Evolutionary conservation across 2,797 vertebrate genomes (phyloP).

Genomic region (Parauchenoglanis ngamensis): DNA sequence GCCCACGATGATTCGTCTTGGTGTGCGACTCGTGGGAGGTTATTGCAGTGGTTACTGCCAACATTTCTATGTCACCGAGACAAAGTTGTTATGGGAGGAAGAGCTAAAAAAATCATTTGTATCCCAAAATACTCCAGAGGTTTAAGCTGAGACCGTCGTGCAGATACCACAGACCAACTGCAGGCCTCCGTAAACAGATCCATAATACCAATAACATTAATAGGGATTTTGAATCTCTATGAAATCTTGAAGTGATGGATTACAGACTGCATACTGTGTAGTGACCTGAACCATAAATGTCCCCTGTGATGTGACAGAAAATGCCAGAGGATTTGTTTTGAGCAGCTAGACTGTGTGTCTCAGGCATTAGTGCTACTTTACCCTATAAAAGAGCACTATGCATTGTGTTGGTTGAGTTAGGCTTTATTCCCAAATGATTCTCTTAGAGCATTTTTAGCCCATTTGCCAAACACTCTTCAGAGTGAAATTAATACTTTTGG

Average conservation of each 20-base stretch:
- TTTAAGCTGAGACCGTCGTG: background rate
- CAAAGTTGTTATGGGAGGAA: background rate
- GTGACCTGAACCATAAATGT: background rate
- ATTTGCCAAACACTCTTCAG: background rate
- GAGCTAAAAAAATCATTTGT: background rate
- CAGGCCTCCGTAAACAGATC: background rate
- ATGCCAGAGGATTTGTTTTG: background rate
- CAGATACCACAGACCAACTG: background rate
- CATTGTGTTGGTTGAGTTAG: background rate
- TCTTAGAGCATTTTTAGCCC: background rate
- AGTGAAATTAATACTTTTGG: background rate
- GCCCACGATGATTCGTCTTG: background rate
- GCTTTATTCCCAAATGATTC: background rate
- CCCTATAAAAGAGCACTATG: background rate
- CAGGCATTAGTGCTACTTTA: background rate
- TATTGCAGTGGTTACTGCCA: constrained; percentile 28
- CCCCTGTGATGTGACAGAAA: background rate
- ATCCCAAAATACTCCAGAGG: constrained; percentile 9
- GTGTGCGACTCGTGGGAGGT: background rate
- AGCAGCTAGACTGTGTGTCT: background rate
- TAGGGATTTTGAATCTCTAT: no score
- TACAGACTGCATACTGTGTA: background rate
- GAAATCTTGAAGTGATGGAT: background rate
- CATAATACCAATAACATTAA: background rate
- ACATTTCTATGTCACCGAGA: constrained; percentile 1